phyloP scores from a whole-genome alignment of 2,113 vertebrate genomes.

The Chinchilla lanigera region DNA sequence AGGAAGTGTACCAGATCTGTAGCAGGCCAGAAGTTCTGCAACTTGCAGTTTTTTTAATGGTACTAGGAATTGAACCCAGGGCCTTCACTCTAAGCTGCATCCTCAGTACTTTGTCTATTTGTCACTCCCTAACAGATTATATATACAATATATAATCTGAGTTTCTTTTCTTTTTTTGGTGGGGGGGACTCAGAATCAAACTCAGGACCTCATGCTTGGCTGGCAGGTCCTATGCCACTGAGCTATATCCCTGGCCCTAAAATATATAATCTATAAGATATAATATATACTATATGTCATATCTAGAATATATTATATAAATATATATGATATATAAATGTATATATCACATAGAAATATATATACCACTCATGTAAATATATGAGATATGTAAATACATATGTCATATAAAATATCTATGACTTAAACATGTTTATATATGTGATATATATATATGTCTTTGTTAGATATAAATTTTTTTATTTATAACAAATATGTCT shows the following conservation, averaged over 20 bases:
- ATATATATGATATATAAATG: background rate
- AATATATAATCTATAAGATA: background rate
- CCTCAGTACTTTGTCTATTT: background rate
- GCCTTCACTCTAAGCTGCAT: background rate
- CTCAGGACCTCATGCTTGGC: no score
- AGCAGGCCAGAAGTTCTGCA: background rate
- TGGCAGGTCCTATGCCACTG: no score
- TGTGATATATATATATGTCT: background rate
- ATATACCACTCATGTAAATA: no score
- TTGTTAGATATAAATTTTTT: no score
- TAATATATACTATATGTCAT: background rate
- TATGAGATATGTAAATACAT: background rate
- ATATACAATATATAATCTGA: background rate
- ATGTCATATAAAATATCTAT: background rate
- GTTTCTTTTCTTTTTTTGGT: no score
- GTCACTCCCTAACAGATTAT: no score
- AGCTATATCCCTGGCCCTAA: background rate
- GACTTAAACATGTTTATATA: no score
- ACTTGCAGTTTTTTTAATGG: background rate
- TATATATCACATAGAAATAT: background rate
- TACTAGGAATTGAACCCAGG: background rate
- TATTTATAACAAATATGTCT: no score
- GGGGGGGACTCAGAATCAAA: no score
- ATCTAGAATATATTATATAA: background rate
- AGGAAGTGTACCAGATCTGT: background rate